phyloP scores from a whole-genome alignment of 1,140 invertebrate species.

The Onthophagus taurus region DNA sequence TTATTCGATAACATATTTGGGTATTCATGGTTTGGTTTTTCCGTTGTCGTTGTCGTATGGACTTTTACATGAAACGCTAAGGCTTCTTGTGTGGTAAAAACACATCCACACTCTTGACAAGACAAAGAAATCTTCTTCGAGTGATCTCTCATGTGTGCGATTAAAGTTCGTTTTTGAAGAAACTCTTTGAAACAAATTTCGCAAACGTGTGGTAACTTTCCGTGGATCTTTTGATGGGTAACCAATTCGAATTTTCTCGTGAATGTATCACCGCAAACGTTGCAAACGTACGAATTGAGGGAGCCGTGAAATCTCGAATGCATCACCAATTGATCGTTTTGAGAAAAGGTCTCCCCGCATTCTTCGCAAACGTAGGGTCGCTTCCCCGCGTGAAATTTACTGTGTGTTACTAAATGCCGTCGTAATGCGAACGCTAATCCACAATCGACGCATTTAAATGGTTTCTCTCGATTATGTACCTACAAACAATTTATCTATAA shows the following conservation, averaged over 20 bases:
- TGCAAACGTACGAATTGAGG: constrained; percentile 67
- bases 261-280: constrained; percentile 74
- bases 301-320: constrained; percentile 76
- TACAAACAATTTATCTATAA: constrained; percentile 21
- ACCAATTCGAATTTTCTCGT: constrained; percentile 75
- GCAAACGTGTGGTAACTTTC: constrained; percentile 69
- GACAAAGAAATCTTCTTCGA: constrained; percentile 13
- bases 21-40: constrained; percentile 1
- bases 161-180: constrained; percentile 68
- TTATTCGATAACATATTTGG: not conserved
- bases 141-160: constrained; percentile 54
- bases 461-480: constrained; percentile 64
- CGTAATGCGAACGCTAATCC: constrained; percentile 71
- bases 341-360: constrained; percentile 81
- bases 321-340: constrained; percentile 70
- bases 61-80: constrained; percentile 68
- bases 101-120: constrained; percentile 52
- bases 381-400: constrained; percentile 79
- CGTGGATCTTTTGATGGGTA: constrained; percentile 70
- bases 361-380: constrained; percentile 77
- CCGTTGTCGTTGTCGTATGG: constrained; percentile 59
- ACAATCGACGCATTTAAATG: constrained; percentile 73
- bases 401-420: constrained; percentile 73
- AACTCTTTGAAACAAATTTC: constrained; percentile 75
- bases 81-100: constrained; percentile 60